Percentiles rank a stretch among this genome's conserved stretches.
Conservation (phyloP, 2,888 invertebrate species). For the Buathra laborator region DNA sequence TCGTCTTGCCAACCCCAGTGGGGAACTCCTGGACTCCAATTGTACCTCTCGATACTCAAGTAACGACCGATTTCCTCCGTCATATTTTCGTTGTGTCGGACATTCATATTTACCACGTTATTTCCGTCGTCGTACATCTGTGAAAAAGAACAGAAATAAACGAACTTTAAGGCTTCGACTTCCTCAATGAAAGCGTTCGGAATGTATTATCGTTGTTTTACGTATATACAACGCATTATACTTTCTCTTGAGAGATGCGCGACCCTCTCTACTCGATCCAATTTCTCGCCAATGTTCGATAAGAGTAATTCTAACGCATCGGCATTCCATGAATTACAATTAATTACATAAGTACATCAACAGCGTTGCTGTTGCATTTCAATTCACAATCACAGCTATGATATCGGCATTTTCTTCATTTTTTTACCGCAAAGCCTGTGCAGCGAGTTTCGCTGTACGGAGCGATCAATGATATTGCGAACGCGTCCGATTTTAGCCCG, state of each 20-base stretch:
- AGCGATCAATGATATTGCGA: constrained; percentile 32
- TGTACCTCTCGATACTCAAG: constrained; percentile 82
- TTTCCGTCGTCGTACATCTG: constrained; percentile 89
- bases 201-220: too few species aligned
- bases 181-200: too few species aligned
- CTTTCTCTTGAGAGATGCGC: constrained; percentile 19
- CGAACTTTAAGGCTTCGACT: constrained; percentile 6
- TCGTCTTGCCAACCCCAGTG: constrained; percentile 89
- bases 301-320: constrained; percentile 19
- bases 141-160: constrained; percentile 67
- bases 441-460: not conserved
- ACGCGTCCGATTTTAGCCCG: constrained; percentile 32
- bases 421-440: not conserved
- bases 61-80: constrained; percentile 80
- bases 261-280: constrained; percentile 28
- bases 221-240: too few species aligned
- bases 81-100: constrained; percentile 80
- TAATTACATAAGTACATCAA: constrained; percentile 17
- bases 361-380: not conserved
- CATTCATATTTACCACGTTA: constrained; percentile 87
- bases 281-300: constrained; percentile 31
- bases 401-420: constrained; percentile 33
- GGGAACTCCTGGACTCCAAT: constrained; percentile 88
- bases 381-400: constrained; percentile 7
- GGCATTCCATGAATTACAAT: constrained; percentile 28